Evolutionary conservation across 2,888 invertebrate genomes (phyloP).

Genomic region (Andrena dorsata): DNA sequence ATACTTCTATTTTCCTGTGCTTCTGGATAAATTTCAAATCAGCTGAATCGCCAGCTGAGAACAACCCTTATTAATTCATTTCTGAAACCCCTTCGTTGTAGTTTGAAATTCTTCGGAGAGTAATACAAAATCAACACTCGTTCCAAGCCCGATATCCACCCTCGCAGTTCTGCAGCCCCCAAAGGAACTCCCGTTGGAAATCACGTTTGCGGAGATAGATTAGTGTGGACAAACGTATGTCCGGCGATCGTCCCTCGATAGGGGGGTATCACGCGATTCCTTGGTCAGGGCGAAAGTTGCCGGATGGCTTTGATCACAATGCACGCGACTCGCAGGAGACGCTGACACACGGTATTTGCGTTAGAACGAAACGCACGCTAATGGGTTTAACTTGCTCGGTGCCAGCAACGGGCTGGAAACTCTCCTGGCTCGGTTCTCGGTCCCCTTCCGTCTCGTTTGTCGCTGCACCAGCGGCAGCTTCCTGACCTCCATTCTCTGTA

Average conservation of each 20-base stretch:
- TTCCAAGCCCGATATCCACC: too few species aligned
- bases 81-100: too few species aligned
- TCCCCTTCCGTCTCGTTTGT: slow-evolving; percentile 21
- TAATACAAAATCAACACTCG: too few species aligned
- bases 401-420: slow-evolving; percentile 31
- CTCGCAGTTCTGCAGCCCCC: too few species aligned
- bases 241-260: background rate
- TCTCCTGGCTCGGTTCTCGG: slow-evolving; percentile 20
- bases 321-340: slow-evolving; percentile 14
- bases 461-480: background rate
- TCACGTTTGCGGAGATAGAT: too few species aligned
- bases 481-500: slow-evolving; percentile 22
- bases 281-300: slow-evolving; percentile 11
- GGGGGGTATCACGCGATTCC: background rate
- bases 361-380: slow-evolving; percentile 49
- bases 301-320: slow-evolving; percentile 27
- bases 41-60: too few species aligned
- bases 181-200: too few species aligned
- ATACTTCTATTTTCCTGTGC: too few species aligned
- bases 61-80: too few species aligned
- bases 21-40: too few species aligned
- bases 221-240: too few species aligned
- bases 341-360: slow-evolving; percentile 46
- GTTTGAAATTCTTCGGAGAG: too few species aligned
- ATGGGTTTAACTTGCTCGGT: slow-evolving; percentile 55